A percentile compares a stretch with the other conserved stretches of the same genome.
These are phyloP conservation scores for Rotaria socialis DNA, from an alignment of 2,888 invertebrate genomes.

Conservation along the genomic window DNA sequence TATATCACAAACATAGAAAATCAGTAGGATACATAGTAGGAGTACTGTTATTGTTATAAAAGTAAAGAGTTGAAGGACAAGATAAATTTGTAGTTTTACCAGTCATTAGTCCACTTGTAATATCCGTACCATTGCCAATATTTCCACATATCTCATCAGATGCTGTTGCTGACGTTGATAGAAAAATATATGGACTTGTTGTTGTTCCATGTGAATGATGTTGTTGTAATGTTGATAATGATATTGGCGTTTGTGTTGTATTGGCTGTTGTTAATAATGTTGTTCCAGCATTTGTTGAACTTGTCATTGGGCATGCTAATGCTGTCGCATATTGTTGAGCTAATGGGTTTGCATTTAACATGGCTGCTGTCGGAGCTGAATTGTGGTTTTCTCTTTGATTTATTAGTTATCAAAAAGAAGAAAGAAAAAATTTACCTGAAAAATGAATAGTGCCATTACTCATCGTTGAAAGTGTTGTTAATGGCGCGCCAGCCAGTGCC, in stretches of 20 bases:
- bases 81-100: constrained; percentile 17
- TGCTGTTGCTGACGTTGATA: neutral
- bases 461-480: constrained; percentile 2
- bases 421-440: neutral
- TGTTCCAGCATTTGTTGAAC: neutral
- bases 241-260: neutral
- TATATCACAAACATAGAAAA: constrained; percentile 6
- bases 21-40: neutral
- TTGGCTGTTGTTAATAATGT: neutral
- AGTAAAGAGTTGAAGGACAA: neutral
- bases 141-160: constrained; percentile 21
- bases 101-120: neutral
- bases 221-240: neutral
- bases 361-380: neutral
- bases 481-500: neutral
- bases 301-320: neutral
- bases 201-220: neutral
- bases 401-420: neutral
- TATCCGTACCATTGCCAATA: neutral
- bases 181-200: neutral
- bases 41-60: constrained; percentile 20
- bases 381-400: neutral
- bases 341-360: neutral
- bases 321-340: neutral
- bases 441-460: constrained; percentile 23